A percentile compares a stretch with the other conserved stretches of the same genome.
phyloP scores from a whole-genome alignment of 2,888 invertebrate species.

The Aethes cnicana region DNA sequence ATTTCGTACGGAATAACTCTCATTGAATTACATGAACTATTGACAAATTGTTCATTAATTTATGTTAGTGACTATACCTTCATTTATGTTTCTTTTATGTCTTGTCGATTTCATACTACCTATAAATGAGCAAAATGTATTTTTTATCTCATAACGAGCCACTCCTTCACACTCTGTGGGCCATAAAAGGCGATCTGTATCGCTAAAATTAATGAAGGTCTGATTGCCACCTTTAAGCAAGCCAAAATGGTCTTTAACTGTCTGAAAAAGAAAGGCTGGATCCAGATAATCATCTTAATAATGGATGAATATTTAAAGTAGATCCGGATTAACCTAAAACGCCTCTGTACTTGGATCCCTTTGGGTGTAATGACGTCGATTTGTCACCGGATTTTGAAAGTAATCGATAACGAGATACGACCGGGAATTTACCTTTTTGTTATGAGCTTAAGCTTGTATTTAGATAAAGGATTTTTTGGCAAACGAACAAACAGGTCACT shows the following conservation, averaged over 20 bases:
- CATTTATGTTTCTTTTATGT: too few species aligned
- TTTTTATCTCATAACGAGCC: too few species aligned
- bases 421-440: slow-evolving; percentile 2
- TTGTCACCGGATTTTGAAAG: slow-evolving; percentile 28
- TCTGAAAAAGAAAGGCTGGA: slow-evolving; percentile 26
- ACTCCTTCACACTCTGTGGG: neutral
- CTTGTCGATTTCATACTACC: too few species aligned
- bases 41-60: too few species aligned
- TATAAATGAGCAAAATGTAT: too few species aligned
- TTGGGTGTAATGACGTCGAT: slow-evolving; percentile 18
- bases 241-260: slow-evolving; percentile 24
- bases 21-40: too few species aligned
- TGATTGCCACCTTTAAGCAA: slow-evolving; percentile 19
- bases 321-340: slow-evolving; percentile 20
- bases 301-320: slow-evolving; percentile 30
- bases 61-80: too few species aligned
- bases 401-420: slow-evolving; percentile 24
- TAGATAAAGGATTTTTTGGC: too few species aligned
- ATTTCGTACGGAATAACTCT: too few species aligned
- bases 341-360: slow-evolving; percentile 16
- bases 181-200: slow-evolving; percentile 9
- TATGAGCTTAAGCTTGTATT: neutral
- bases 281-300: slow-evolving; percentile 25
- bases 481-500: too few species aligned
- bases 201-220: slow-evolving; percentile 13